A percentile compares a stretch with the other conserved stretches of the same genome.
phyloP scores from a whole-genome alignment of 2,888 invertebrate species.

The Morpho deidamia region DNA sequence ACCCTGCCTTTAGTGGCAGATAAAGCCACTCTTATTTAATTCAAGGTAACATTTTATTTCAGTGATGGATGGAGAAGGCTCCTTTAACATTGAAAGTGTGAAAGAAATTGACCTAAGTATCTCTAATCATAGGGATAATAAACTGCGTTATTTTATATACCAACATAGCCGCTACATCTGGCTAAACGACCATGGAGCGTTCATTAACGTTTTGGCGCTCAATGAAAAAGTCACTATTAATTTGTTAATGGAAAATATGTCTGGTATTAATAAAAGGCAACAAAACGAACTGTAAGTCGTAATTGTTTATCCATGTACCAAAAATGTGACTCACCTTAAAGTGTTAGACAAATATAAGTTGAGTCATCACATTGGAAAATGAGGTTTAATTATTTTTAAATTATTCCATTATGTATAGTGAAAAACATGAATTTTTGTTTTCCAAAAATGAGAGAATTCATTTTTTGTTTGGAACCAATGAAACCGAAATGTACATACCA shows the following conservation, averaged over 20 bases:
- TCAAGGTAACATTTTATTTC: conserved; percentile 30
- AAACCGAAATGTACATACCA: too few species aligned
- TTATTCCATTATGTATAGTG: too few species aligned
- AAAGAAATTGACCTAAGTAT: conserved; percentile 62
- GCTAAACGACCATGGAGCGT: conserved; percentile 66
- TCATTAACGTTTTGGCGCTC: conserved; percentile 65
- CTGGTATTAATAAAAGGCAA: conserved; percentile 73
- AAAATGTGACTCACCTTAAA: too few species aligned
- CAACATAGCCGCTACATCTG: conserved; percentile 79
- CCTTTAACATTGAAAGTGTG: conserved; percentile 61
- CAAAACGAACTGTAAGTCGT: conserved; percentile 77
- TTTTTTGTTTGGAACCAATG: too few species aligned
- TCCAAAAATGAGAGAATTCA: too few species aligned
- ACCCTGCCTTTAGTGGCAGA: too few species aligned
- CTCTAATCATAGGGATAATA: conserved; percentile 58
- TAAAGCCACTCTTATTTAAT: too few species aligned
- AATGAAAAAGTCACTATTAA: conserved; percentile 70
- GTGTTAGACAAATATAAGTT: too few species aligned
- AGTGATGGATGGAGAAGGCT: conserved; percentile 70
- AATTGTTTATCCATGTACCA: neutral
- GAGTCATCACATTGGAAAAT: too few species aligned
- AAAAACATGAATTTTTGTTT: too few species aligned
- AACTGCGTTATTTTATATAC: conserved; percentile 73
- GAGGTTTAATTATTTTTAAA: neutral
- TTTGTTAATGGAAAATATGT: conserved; percentile 68